Evolutionary conservation across 2,113 vertebrate species (phyloP).

Genomic region (Heteronetta atricapilla): DNA sequence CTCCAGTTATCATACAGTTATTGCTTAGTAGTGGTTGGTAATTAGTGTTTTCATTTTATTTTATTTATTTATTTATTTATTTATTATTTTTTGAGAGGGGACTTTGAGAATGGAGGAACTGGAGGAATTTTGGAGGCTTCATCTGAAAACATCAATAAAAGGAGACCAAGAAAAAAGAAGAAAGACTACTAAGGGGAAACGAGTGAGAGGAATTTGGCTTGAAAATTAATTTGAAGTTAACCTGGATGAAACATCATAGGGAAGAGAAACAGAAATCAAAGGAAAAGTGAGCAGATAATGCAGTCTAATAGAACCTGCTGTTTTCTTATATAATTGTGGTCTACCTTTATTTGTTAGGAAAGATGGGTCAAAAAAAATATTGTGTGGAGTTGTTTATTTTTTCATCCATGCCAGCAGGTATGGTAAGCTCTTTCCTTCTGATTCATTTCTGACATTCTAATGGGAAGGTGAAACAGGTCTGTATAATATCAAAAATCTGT

Average conservation of each 20-base stretch:
- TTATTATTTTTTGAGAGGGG: background rate
- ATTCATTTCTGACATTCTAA: background rate
- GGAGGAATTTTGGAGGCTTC: background rate
- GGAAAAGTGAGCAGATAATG: background rate
- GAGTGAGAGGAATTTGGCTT: accelerated
- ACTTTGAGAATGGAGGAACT: background rate
- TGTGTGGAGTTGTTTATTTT: background rate
- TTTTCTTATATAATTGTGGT: background rate
- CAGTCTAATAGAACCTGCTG: background rate
- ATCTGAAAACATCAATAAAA: background rate
- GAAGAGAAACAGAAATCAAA: background rate
- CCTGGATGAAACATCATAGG: background rate
- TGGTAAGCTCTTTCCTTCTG: background rate
- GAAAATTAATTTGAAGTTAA: background rate
- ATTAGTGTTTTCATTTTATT: background rate
- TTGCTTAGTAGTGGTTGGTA: background rate
- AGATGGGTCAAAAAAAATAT: background rate
- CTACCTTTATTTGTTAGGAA: background rate
- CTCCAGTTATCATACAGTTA: background rate
- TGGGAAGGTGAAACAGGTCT: background rate
- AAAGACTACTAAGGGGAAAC: background rate
- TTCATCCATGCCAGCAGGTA: background rate
- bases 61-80: too few species aligned
- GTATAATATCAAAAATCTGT: background rate
- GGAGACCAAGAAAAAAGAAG: background rate